phyloP scores from a whole-genome alignment of 2,113 vertebrate genomes.

The Corythornis madagascariensis region DNA sequence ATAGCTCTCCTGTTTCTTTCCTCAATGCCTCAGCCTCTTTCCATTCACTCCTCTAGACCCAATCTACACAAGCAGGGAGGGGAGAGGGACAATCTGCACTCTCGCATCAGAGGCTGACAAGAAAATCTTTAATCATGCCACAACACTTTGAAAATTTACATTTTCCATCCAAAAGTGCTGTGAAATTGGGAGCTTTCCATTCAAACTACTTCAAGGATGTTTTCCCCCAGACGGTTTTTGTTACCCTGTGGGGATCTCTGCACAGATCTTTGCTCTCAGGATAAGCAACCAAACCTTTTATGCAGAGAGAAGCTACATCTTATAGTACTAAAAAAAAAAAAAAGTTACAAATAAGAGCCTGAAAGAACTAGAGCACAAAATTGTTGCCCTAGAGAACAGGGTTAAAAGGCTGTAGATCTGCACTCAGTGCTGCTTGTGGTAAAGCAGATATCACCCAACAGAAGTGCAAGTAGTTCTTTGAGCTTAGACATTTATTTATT shows the following conservation, averaged over 20 bases:
- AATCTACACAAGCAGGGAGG: not conserved
- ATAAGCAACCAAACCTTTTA: not conserved
- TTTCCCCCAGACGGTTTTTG: not conserved
- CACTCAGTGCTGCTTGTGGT: not conserved
- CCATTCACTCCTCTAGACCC: not conserved
- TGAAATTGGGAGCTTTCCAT: not conserved
- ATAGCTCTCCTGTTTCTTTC: not conserved
- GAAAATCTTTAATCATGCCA: not conserved
- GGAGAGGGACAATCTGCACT: not conserved
- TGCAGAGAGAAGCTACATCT: not conserved
- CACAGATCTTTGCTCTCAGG: not conserved
- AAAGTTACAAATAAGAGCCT: not conserved
- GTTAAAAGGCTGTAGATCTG: conserved; percentile 15
- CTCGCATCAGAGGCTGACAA: not conserved
- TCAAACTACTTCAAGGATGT: not conserved
- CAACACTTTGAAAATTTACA: not conserved
- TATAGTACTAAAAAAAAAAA: not conserved
- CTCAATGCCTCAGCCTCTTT: not conserved
- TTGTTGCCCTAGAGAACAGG: conserved; percentile 8
- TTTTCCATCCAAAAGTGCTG: not conserved
- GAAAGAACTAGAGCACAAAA: conserved; percentile 46
- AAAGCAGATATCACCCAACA: not conserved
- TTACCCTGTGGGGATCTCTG: not conserved
- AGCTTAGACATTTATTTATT: not conserved
- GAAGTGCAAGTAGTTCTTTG: not conserved